Evolutionary conservation across 92 coral and sea anemone genomes (phyloP).

Genomic region (Porites cylindrica): DNA sequence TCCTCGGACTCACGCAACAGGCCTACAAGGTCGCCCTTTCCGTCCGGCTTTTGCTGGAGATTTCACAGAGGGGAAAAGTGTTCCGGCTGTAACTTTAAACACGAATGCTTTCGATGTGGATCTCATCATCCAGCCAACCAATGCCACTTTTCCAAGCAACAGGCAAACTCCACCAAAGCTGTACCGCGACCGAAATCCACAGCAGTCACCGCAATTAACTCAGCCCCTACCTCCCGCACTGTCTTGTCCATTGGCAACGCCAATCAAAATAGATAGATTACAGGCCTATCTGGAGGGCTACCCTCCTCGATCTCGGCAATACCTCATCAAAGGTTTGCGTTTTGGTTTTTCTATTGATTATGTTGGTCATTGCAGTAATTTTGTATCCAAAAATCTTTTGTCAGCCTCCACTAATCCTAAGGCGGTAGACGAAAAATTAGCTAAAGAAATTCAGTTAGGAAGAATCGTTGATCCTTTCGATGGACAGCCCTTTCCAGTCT

Average conservation of each 20-base stretch:
- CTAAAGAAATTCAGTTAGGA: no score
- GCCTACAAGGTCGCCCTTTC: no score
- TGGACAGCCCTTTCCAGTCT: background rate
- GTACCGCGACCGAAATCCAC: background rate
- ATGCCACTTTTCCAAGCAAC: background rate
- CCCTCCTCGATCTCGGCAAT: background rate
- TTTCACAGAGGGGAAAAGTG: background rate
- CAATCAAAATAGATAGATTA: slow-evolving; percentile 4
- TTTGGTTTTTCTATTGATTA: background rate
- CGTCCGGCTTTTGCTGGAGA: background rate
- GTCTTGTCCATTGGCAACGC: background rate
- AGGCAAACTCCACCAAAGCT: background rate
- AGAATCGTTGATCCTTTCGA: no score
- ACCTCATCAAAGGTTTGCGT: background rate
- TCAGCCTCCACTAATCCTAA: background rate
- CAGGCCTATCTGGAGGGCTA: background rate
- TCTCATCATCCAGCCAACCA: background rate
- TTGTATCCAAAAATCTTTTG: background rate
- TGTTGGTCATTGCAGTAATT: background rate
- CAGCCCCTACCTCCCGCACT: background rate
- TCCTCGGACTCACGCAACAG: no score
- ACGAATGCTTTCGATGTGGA: background rate
- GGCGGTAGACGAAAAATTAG: no score
- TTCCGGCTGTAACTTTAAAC: slow-evolving; percentile 5
- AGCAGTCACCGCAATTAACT: background rate